phyloP scores from a whole-genome alignment of 2,113 vertebrate genomes.

The Nothobranchius kuhntae region DNA sequence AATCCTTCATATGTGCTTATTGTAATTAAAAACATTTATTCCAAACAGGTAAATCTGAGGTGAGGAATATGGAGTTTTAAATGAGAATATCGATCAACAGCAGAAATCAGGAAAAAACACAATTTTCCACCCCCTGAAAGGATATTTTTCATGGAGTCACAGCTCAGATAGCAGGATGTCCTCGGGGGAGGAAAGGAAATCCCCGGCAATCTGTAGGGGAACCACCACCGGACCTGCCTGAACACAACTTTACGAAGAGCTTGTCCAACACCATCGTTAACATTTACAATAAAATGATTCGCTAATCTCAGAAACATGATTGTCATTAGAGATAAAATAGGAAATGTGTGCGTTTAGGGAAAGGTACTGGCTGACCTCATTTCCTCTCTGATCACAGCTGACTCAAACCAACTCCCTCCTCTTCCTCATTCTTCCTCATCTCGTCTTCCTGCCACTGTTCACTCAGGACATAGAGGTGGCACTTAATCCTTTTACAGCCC shows the following conservation, averaged over 20 bases:
- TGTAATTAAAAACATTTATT: too few relatives aligned
- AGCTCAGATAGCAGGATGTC: conserved; percentile 67
- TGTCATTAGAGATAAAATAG: background rate
- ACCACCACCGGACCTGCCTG: conserved; percentile 24
- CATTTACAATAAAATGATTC: background rate
- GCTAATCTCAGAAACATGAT: too few relatives aligned
- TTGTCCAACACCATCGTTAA: background rate
- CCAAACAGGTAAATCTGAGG: too few relatives aligned
- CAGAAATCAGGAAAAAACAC: conserved; percentile 19
- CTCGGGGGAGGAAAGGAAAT: conserved; percentile 53
- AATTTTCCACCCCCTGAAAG: conserved; percentile 19
- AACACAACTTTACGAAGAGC: conserved; percentile 24
- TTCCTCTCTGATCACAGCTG: conserved; percentile 57
- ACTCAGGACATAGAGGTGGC: conserved; percentile 23
- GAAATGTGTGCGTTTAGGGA: conserved; percentile 5
- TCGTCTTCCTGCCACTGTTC: conserved; percentile 31
- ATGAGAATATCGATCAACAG: conserved; percentile 29
- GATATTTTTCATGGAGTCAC: conserved; percentile 52
- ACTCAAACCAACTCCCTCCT: conserved; percentile 13
- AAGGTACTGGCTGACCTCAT: conserved; percentile 49
- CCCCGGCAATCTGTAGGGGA: conserved; percentile 52
- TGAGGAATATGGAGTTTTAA: background rate
- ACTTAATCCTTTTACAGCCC: conserved; percentile 11
- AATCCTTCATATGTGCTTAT: too few relatives aligned
- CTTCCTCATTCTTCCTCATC: conserved; percentile 16